Percentiles rank a stretch among this genome's conserved stretches.
Evolutionary conservation across 2,888 invertebrate species (phyloP).

Genomic region (Heteromurus nitidus): DNA sequence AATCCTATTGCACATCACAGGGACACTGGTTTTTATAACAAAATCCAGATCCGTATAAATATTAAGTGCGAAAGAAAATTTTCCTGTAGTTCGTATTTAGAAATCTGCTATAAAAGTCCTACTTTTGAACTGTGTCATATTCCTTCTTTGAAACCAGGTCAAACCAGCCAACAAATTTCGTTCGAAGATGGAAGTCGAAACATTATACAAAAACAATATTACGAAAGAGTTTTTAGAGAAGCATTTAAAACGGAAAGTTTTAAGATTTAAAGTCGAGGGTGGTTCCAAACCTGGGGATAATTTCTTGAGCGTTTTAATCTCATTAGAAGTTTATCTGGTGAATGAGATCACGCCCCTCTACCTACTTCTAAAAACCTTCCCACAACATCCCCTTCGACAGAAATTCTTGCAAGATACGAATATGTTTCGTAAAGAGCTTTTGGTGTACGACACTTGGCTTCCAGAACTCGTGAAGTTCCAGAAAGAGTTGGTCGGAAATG

Average conservation of each 20-base stretch:
- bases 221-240: conserved; percentile 64
- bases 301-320: conserved; percentile 51
- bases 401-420: conserved; percentile 63
- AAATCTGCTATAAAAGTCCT: no score
- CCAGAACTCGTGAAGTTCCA: conserved; percentile 61
- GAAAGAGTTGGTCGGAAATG: conserved; percentile 16
- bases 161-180: no score
- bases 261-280: conserved; percentile 21
- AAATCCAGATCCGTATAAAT: not conserved
- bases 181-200: not conserved
- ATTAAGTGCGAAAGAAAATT: no score
- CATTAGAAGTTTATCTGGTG: conserved; percentile 37
- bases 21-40: no score
- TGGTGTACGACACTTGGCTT: conserved; percentile 62
- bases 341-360: conserved; percentile 34
- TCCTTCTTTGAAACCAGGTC: no score
- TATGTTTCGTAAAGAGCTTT: conserved; percentile 65
- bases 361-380: conserved; percentile 65
- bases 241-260: conserved; percentile 30
- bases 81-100: no score
- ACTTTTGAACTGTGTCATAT: no score
- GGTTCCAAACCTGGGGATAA: conserved; percentile 66
- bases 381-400: conserved; percentile 58
- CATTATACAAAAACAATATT: conserved; percentile 10
- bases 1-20: no score